A percentile compares a stretch with the other conserved stretches of the same genome.
Conservation (phyloP, 1,140 invertebrate species). For the Drosophila sproati region DNA sequence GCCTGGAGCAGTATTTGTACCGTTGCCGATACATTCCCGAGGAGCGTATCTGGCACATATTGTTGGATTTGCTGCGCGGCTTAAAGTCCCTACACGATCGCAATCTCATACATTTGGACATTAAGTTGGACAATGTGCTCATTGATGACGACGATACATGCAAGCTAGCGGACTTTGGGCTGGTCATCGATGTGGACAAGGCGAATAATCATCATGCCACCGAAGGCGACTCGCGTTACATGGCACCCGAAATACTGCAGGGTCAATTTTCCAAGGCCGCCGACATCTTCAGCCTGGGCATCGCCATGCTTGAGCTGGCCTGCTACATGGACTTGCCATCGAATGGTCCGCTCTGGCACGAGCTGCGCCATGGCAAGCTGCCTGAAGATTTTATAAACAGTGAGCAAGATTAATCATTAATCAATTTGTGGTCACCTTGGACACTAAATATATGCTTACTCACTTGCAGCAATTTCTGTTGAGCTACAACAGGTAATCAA, state of each 20-base stretch:
- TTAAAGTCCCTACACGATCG: conserved; percentile 89
- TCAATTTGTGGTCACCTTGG: background rate
- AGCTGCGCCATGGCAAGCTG: conserved; percentile 86
- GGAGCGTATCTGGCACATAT: conserved; percentile 82
- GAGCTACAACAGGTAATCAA: conserved; percentile 86
- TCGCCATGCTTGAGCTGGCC: conserved; percentile 90
- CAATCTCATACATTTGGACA: conserved; percentile 90
- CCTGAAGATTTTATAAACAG: conserved; percentile 80
- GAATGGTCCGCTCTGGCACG: conserved; percentile 89
- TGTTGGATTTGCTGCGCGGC: conserved; percentile 85
- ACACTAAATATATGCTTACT: background rate
- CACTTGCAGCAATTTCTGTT: conserved; percentile 85
- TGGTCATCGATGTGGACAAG: conserved; percentile 88
- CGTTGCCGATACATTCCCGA: conserved; percentile 85
- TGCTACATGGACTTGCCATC: conserved; percentile 89
- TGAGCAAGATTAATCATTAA: conserved; percentile 28
- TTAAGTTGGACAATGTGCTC: conserved; percentile 92
- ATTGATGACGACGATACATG: conserved; percentile 87
- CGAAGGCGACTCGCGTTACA: conserved; percentile 92
- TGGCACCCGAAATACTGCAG: conserved; percentile 90
- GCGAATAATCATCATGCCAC: conserved; percentile 83
- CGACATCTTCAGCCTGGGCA: conserved; percentile 89
- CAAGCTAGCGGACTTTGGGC: conserved; percentile 91
- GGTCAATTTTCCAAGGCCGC: conserved; percentile 87
- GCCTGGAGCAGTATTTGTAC: conserved; percentile 85